Evolutionary conservation across 2,888 invertebrate species (phyloP), one percentile per base, ranked within the genome.

Genomic region (Agrotis ipsilon): DNA sequence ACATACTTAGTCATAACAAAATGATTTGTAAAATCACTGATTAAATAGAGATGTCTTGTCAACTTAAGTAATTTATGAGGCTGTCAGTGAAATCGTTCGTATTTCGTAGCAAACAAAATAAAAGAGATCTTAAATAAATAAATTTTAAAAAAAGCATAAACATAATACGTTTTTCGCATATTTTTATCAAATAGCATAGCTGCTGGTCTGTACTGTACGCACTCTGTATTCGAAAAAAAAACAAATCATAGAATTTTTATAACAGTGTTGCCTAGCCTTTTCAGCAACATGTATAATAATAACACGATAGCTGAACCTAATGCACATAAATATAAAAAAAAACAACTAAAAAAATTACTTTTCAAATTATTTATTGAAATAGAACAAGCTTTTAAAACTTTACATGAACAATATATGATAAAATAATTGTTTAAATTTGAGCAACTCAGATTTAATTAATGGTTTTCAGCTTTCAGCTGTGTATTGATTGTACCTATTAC

Each of bases 361-460:
- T n/a, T 45, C 13, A 48, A 70, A 45, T 24, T 18, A 45, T 60
- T 43, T 16, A 62, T n/a, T 57, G 3, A 57, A 55, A 48, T 51
- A 61, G 16, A 61, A 45, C 18, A 46, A 43, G 64, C 45, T 64
- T 65, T 73, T 71, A 69, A 49, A 68, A 39, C 21, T 16, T 58
- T 61, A 57, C 61, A 65, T 60, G 46, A 61, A 66, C 57, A 7
- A 74, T 49, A 27, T 19, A 49, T 13, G 4, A 1, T 21, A 48
- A 45, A 45, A 49, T 55, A 13, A 45, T 21, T 49, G 14, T 32
- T 16, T 3, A 14, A 52, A 43, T 62, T 45, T 52, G 27, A n/a
- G 51, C 3, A 45, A 32, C 16, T 32, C 9, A 18, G 4, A 32
- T 64, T 18, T 19, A 3, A 32, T 51, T 51, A 4, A 49, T 52